Evolutionary conservation across 2,113 vertebrate genomes (phyloP), one percentile per base, ranked within the genome.

Genomic region (Percina caprodes): DNA sequence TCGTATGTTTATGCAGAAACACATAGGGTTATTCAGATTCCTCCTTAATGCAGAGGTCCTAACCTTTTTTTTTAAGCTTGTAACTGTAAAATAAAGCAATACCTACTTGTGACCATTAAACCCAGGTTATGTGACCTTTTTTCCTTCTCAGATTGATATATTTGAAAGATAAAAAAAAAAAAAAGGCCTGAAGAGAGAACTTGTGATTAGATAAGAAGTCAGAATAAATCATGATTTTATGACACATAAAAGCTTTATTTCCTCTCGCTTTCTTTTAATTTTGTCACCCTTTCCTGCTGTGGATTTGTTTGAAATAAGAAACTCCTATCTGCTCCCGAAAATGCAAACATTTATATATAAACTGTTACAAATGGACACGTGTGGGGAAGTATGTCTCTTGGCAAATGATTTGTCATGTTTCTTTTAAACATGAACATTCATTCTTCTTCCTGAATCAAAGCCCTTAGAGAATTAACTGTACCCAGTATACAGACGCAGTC

Each of bases 401-500:
- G 8, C 16, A 73, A 48, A 60, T 3, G 1, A 63, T 69, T 21
- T 49, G 4, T 66, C 71, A 67, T 60, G 1, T 76, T 70, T 61
- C 2, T 12, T n/a, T n/a, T 45, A 16, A 23, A 13, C 62, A 35
- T 45, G 13, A 35, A 45, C 62, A 24, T 49, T 45, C 19, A 61
- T 69, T 77, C 26, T 55, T 80, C 11, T 42, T 30, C 21, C 14
- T 9, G 15, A 73, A 39, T 67, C 26, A 54, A 74, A 74, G 48
- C 39, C 39, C 4, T 21, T 6, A 4, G 11, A 42, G 21, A 52
- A 54, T 48, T 77, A 82, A 71, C 48, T 58, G 39, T 33, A 13
- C 16, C 15, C 21, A 12, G 48, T 52, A 5, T 23, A 65, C 48
- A 90, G 59, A 63, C 70, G 69, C 51, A 45, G 19, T 6, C 18